These are phyloP conservation scores for Drosophila fulvimacula DNA, from an alignment of 2,888 invertebrate species.

Conservation along the genomic window DNA sequence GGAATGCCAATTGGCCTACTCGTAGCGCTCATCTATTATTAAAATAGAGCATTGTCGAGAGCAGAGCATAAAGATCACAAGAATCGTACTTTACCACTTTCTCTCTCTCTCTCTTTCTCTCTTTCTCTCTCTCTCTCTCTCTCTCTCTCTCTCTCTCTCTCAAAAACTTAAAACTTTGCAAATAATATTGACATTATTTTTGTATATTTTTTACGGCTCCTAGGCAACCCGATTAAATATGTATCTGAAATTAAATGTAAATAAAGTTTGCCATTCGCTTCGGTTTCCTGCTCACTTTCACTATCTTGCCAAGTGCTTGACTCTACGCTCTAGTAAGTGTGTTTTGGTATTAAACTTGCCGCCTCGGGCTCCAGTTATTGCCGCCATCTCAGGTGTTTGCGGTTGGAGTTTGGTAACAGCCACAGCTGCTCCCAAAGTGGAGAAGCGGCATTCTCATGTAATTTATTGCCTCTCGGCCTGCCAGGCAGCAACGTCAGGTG, in stretches of 20 bases:
- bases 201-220: background rate
- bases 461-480: conserved; percentile 69
- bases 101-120: background rate
- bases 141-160: background rate
- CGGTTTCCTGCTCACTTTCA: background rate
- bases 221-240: conserved; percentile 44
- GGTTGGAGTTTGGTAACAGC: conserved; percentile 60
- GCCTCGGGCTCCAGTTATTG: conserved; percentile 44
- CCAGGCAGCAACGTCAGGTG: conserved; percentile 47
- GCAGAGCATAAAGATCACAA: background rate
- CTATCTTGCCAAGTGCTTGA: conserved; percentile 34
- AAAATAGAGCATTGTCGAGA: background rate
- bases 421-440: conserved; percentile 79
- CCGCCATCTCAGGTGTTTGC: conserved; percentile 48
- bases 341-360: conserved; percentile 68
- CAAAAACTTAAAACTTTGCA: too few species aligned
- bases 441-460: conserved; percentile 81
- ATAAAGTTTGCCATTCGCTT: conserved; percentile 39
- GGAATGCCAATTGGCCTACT: background rate
- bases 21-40: background rate
- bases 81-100: background rate
- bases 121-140: too few species aligned
- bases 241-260: conserved; percentile 63
- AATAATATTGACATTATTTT: background rate
- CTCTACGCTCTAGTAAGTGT: conserved; percentile 39